Conservation (phyloP, 2,797 vertebrate species). For the Silurus aristotelis region DNA sequence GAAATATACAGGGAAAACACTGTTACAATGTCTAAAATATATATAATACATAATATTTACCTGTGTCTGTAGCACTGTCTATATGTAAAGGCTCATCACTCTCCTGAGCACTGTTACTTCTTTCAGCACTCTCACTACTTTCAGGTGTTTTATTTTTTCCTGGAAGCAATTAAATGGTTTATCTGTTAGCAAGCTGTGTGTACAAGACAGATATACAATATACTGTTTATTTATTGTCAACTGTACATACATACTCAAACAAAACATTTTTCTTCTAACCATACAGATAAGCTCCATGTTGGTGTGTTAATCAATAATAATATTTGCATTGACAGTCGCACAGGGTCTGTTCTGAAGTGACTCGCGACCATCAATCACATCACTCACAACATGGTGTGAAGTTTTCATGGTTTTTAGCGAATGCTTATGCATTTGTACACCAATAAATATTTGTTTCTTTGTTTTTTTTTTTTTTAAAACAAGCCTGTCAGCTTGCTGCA, state of each 20-base stretch:
- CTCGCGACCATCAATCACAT: no score
- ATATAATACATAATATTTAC: constrained; percentile 54
- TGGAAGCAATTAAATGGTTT: constrained; percentile 63
- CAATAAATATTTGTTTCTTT: no score
- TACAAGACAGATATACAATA: background rate
- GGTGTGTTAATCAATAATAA: background rate
- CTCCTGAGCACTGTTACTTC: constrained; percentile 70
- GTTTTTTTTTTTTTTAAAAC: no score
- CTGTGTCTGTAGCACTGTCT: constrained; percentile 69
- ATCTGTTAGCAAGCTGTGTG: background rate
- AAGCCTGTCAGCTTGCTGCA: no score
- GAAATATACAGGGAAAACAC: background rate
- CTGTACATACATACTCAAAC: background rate
- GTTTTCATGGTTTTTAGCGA: no score
- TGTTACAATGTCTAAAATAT: no score
- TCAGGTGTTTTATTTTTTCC: constrained; percentile 83
- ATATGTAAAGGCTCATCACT: constrained; percentile 67
- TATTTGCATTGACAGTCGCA: background rate
- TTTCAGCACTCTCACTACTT: constrained; percentile 67
- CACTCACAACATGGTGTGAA: no score
- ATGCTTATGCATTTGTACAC: no score
- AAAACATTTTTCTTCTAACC: background rate
- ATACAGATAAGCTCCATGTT: background rate
- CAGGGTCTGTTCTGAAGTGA: no score
- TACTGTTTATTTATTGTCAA: background rate